Base-by-base conservation (phyloP, 2,797 vertebrate species). In the Morus bassanus region DNA sequence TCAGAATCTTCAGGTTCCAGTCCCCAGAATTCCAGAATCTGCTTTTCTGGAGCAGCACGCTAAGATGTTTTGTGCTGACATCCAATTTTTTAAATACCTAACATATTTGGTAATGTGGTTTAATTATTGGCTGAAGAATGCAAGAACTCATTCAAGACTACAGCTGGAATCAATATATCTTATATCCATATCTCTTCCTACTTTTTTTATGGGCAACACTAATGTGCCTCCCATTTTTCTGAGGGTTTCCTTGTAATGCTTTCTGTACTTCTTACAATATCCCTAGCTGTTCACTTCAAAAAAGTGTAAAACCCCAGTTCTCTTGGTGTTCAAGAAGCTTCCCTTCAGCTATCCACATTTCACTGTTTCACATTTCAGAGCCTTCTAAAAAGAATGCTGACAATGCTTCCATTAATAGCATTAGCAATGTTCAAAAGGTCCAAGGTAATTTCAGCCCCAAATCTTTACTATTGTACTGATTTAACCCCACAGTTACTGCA, bases 131-230 rank as follows among this genome's bases (percentile, higher is more conserved):
- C 1, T 75, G 25, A 14, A 74, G 60, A 89, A 88, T 7, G 12
- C 57, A 95, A 70, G 9, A 90, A 84, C 18, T 93, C 76, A 28
- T 28, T 78, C 45, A 75, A 50, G 50, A 67, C 28, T 37, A 48
- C 13, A 43, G 68, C 18, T 83, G n/a, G 16, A 93, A 72, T 63
- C 56, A 59, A 46, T 8, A 4, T 6, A 30, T 27, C 46, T 69
- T 24, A 57, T 11, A 65, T 11, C 13, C 1, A 0, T 16, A 23
- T 3, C 11, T 54, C 25, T 37, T 70, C 24, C 25, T 33, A 1
- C 4, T 6, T 64, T 25, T 37, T 70, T 75, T 65, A 56, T 3
- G 0, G n/a, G 18, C n/a, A 92, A 25, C 13, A 37, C 14, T 56
- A 33, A 63, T 1, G 8, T 1, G 1, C 11, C 12, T 51, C 41